phyloP scores from a whole-genome alignment of 2,797 vertebrate species.

The Antrozous pallidus region DNA sequence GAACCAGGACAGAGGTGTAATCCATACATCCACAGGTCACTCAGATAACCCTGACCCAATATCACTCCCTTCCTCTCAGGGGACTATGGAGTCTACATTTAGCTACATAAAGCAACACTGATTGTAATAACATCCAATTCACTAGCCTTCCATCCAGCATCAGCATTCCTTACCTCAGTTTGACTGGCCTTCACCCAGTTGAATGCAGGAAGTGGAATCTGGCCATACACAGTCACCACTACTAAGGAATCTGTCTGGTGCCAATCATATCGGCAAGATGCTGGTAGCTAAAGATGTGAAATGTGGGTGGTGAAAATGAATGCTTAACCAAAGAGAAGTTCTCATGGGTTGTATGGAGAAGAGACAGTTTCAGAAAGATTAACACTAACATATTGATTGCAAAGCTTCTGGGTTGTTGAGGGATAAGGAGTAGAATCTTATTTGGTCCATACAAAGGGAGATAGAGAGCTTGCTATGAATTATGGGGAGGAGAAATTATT shows the following conservation, averaged over 20 bases:
- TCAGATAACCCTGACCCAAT: background rate
- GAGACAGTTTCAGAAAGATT: conserved; percentile 20
- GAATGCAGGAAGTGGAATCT: conserved; percentile 86
- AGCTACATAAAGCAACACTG: background rate
- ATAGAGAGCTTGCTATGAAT: background rate
- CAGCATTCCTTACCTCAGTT: conserved; percentile 86
- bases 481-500: background rate
- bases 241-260: conserved; percentile 91
- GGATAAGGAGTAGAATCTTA: conserved; percentile 19
- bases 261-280: conserved; percentile 94
- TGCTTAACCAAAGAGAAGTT: background rate
- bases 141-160: background rate
- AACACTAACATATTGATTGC: background rate
- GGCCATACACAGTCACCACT: conserved; percentile 93
- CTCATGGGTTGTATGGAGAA: background rate
- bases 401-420: background rate
- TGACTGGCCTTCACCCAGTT: conserved; percentile 88
- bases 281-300: conserved; percentile 82
- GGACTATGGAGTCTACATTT: background rate
- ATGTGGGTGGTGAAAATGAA: conserved; percentile 73
- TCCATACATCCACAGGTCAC: background rate
- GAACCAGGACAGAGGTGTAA: background rate
- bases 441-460: conserved; percentile 11
- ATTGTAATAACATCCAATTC: background rate
- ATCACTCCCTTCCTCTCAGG: background rate